phyloP scores from a whole-genome alignment of 2,113 vertebrate species.

The Ptilonorhynchus violaceus region DNA sequence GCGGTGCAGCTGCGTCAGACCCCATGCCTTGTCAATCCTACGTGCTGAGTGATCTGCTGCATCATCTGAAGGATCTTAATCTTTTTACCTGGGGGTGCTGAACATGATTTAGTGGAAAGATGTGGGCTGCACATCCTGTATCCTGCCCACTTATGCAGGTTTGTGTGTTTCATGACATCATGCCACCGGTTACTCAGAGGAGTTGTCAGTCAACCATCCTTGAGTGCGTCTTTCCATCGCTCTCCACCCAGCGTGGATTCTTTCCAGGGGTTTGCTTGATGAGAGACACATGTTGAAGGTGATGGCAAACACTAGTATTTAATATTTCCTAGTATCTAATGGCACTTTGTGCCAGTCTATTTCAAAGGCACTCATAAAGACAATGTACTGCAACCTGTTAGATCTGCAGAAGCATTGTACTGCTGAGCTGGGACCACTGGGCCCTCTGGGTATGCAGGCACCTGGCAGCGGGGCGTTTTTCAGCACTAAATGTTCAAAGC shows the following conservation, averaged over 20 bases:
- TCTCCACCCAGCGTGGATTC: not conserved
- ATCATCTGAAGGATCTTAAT: not conserved
- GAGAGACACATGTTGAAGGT: not conserved
- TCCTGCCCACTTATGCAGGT: not conserved
- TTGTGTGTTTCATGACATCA: not conserved
- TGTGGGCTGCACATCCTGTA: not conserved
- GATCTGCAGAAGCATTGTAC: not conserved
- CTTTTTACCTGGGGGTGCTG: not conserved
- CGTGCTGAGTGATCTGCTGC: rapidly evolving
- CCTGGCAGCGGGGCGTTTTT: not conserved
- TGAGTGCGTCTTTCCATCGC: rapidly evolving
- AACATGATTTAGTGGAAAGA: not conserved
- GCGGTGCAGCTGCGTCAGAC: not conserved
- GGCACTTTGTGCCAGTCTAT: not conserved
- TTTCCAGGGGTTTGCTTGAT: not conserved
- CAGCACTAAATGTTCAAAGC: not conserved
- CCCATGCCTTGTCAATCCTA: not conserved
- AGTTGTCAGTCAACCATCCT: not conserved
- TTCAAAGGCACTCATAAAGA: not conserved
- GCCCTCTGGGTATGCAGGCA: not conserved
- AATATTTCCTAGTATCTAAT: not conserved
- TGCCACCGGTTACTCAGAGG: rapidly evolving
- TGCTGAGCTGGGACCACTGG: not conserved
- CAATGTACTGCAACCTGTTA: not conserved
- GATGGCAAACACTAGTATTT: not conserved